Base-by-base conservation (phyloP, 1,140 invertebrate genomes). In the Eumaeus atala region DNA sequence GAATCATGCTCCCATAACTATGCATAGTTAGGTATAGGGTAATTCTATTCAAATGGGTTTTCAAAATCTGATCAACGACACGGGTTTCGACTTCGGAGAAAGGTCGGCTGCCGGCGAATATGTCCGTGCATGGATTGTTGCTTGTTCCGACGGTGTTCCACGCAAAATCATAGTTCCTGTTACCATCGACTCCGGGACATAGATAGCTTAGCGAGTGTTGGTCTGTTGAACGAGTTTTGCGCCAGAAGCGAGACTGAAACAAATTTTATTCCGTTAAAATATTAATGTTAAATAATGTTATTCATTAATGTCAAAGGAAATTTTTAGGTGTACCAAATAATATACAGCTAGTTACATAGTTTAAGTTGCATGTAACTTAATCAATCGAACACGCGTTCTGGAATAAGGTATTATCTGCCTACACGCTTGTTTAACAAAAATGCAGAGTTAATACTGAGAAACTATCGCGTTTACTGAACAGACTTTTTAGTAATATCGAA, bases 41-140 rank as follows among this genome's bases (percentile, higher is more conserved):
- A 0, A 87, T 74, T n/a, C 81, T 74, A 5, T 66, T 60, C 5
- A 84, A 70, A 18, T 78, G 51, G 33, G 70, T 62, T 11, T 58
- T 56, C 3, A 89, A 67, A 6, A 90, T 70, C 63, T 88, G 73
- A 5, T 79, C 70, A 9, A 89, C 77, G 3, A 77, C 66, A 21
- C 68, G 54, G 0, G 88, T 76, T 75, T 96, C 95, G 0, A 89
- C 87, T 81, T 96, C 95, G 0, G 94, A 95, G 68, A 94, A 94
- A 0, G 92, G 64, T n/a, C 67, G 69, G 0, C 79, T 66, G 1
- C 95, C 94, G 33, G 90, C 90, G 82, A 89, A 96, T 3, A 89
- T 92, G 0, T 94, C 91, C 3, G 70, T 70, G 69, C 94, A 95
- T 0, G 91, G 89, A 61, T 88, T 85, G 3, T 68, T 83, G 55